Percentiles rank a stretch among this genome's conserved stretches.
phyloP scores from a whole-genome alignment of 2,113 vertebrate species.

The Tilapia sparmanii region DNA sequence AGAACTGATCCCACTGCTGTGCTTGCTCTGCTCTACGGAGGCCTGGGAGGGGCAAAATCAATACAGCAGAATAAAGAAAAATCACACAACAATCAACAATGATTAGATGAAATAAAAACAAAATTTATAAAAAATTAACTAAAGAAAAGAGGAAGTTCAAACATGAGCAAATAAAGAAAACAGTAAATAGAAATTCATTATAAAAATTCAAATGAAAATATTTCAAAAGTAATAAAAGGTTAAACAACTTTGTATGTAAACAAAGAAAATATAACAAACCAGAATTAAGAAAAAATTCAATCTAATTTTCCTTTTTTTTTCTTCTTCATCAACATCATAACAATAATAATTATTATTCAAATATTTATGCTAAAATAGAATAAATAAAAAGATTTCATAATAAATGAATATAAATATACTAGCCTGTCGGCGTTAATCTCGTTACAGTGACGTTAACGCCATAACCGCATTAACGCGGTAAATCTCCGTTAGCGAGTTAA shows the following conservation, averaged over 20 bases:
- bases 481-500: not conserved
- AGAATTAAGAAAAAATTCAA: not conserved
- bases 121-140: not conserved
- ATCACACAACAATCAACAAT: not conserved
- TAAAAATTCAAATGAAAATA: not conserved
- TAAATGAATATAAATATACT: not conserved
- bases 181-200: not conserved
- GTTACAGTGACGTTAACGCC: not conserved
- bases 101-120: not conserved
- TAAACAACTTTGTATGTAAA: not conserved
- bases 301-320: not conserved
- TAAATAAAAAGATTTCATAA: not conserved
- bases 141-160: not conserved
- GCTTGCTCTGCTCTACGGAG: not conserved
- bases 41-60: not conserved
- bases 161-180: not conserved
- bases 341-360: not conserved
- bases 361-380: not conserved
- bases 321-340: too few species aligned
- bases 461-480: not conserved
- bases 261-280: not conserved
- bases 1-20: conserved; percentile 65
- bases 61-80: not conserved
- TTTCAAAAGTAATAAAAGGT: not conserved
- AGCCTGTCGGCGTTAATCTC: not conserved